Base-by-base conservation (phyloP, 2,113 vertebrate species). In the Corydoras maculifer region DNA sequence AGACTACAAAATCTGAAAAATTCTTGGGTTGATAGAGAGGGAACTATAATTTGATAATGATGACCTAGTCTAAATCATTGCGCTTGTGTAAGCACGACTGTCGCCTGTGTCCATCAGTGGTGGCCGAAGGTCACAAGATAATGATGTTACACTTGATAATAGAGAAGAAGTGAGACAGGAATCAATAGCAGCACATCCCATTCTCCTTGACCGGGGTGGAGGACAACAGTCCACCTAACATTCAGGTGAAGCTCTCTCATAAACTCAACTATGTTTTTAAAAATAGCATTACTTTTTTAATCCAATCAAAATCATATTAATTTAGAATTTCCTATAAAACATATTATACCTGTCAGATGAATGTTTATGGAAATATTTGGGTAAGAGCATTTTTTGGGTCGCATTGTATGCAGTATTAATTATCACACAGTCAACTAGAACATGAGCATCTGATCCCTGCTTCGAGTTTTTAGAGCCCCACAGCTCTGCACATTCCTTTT, bases 11-110 rank as follows among this genome's bases (percentile, higher is more conserved):
- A 30, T 70, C 58, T 62, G 70, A 76, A 50, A 58, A 80, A 74
- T 81, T 63, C 48, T 58, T 25, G 25, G 73, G 71, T 87, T 57
- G 84, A 88, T 85, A 81, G 82, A 78, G 80, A 79, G 87, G 76
- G 82, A 81, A 84, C 84, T 85, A 85, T 86, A 84, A 85, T 87
- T 85, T 85, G 87, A 89, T 89, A 89, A 90, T 83, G 85, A 89
- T 88, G 87, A 90, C 86, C 87, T 85, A 74, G 50, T 65, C 78
- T 81, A 82, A 80, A 82, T 76, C 70, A 79, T 87, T 85, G 75
- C 80, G 89, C 87, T 80, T 84, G 88, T 85, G 87, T 88, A 88
- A 88, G 87, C 89, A 88, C 74, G 84, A 82, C 82, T 86, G 84
- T 85, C 84, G 64, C 69, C 75, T 67, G 49, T 48, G 81, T 83